These are phyloP conservation scores for Medauroidea extradentata DNA, from an alignment of 1,140 invertebrate genomes.

Conservation along the genomic window DNA sequence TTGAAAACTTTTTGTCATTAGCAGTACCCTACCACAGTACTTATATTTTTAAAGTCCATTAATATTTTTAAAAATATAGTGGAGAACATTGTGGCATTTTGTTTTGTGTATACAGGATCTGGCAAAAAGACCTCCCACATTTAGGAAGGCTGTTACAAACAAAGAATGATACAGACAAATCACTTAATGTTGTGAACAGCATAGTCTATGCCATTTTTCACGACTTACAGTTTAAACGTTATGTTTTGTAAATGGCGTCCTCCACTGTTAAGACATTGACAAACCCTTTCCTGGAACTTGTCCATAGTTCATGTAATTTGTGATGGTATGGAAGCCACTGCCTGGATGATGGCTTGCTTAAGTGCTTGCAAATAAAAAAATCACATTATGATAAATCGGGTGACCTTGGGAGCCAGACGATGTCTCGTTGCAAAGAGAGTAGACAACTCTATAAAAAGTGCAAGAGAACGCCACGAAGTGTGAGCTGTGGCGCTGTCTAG, in stretches of 20 bases:
- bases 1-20: too few relatives aligned
- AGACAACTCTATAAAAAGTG: background rate
- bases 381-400: background rate
- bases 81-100: background rate
- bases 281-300: slow-evolving; percentile 8
- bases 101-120: background rate
- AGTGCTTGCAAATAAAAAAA: slow-evolving; percentile 1
- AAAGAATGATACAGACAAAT: slow-evolving; percentile 6
- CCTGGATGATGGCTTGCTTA: slow-evolving; percentile 6
- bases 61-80: background rate
- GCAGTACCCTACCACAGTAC: too few relatives aligned
- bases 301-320: slow-evolving; percentile 8
- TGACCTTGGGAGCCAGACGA: background rate
- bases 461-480: background rate
- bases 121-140: background rate
- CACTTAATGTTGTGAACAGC: slow-evolving; percentile 4
- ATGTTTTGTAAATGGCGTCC: background rate
- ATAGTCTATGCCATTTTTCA: background rate
- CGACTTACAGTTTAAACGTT: background rate
- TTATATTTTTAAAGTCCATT: background rate
- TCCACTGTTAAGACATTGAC: slow-evolving; percentile 5
- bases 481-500: slow-evolving; percentile 6
- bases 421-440: slow-evolving; percentile 2
- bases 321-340: background rate
- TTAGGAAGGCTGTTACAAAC: slow-evolving; percentile 4